Conservation (phyloP, 2,888 invertebrate species). For the Drosophila mettleri region DNA sequence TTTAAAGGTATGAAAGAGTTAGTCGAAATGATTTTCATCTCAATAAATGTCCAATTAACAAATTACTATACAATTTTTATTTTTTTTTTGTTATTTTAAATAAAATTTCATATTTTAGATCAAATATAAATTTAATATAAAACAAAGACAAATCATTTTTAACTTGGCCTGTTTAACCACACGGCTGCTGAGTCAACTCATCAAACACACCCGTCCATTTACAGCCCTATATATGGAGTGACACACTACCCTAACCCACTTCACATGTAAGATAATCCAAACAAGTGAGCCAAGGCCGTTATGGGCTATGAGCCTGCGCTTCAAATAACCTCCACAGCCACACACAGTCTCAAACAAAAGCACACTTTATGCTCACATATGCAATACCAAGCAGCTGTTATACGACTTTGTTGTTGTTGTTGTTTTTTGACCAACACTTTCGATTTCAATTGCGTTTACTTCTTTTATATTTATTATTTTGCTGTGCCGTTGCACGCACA, state of each 20-base stretch:
- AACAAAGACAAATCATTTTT: neutral
- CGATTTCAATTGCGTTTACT: slow-evolving; percentile 80
- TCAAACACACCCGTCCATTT: slow-evolving; percentile 1
- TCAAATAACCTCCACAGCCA: slow-evolving; percentile 47
- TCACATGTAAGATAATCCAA: slow-evolving; percentile 48
- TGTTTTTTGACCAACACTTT: slow-evolving; percentile 72
- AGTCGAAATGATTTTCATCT: no score
- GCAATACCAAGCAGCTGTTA: slow-evolving; percentile 52
- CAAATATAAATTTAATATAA: neutral
- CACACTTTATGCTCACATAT: slow-evolving; percentile 47
- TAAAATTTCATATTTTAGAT: no score
- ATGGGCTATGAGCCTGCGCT: slow-evolving; percentile 69
- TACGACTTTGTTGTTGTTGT: slow-evolving; percentile 37
- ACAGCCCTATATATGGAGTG: neutral
- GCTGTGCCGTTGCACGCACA: slow-evolving; percentile 35
- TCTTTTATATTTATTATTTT: slow-evolving; percentile 56
- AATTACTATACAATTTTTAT: neutral
- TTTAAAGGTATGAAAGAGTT: no score
- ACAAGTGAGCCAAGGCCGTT: slow-evolving; percentile 70
- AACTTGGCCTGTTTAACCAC: neutral
- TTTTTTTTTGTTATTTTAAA: no score
- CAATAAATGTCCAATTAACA: no score
- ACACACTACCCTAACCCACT: slow-evolving; percentile 41
- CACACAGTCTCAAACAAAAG: slow-evolving; percentile 39
- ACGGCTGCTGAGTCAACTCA: slow-evolving; percentile 1